phyloP scores from a whole-genome alignment of 2,888 invertebrate genomes.

The Macrostomum cliftonense region DNA sequence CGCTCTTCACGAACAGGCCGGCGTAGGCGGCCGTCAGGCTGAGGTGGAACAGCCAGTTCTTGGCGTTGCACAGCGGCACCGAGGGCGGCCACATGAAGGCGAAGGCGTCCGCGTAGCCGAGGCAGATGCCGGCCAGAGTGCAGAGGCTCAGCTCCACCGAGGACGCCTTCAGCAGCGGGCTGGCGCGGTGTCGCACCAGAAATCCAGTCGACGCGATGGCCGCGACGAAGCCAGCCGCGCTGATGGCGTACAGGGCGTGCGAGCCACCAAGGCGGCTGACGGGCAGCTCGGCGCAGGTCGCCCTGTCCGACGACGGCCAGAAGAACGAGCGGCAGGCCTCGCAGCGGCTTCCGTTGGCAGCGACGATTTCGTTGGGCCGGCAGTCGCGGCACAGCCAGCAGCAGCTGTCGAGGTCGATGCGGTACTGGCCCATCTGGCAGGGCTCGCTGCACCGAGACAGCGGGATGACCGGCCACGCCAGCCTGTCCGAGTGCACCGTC shows the following conservation, averaged over 20 bases:
- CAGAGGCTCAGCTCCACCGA: not conserved
- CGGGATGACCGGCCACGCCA: too few species aligned
- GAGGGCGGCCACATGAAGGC: not conserved
- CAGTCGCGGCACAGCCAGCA: constrained; percentile 4
- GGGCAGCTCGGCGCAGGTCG: not conserved
- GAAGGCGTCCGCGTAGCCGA: not conserved
- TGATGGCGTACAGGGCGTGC: not conserved
- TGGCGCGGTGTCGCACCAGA: not conserved
- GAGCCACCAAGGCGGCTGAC: not conserved
- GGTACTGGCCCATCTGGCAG: not conserved
- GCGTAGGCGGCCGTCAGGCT: not conserved
- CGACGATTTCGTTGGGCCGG: not conserved
- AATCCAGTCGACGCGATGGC: not conserved
- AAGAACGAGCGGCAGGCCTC: not conserved
- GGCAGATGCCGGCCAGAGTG: not conserved
- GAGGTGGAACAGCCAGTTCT: not conserved
- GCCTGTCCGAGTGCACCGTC: too few species aligned
- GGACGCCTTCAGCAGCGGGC: constrained; percentile 1
- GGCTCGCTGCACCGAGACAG: not conserved
- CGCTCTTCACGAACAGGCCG: constrained; percentile 2
- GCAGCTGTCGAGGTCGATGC: not conserved
- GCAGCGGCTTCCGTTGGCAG: not conserved
- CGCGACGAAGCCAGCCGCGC: not conserved
- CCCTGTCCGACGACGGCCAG: not conserved
- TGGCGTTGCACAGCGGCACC: not conserved